Base-by-base conservation (phyloP, 37 sponge, comb jelly and placozoan genomes). In the Crambe crambe region DNA sequence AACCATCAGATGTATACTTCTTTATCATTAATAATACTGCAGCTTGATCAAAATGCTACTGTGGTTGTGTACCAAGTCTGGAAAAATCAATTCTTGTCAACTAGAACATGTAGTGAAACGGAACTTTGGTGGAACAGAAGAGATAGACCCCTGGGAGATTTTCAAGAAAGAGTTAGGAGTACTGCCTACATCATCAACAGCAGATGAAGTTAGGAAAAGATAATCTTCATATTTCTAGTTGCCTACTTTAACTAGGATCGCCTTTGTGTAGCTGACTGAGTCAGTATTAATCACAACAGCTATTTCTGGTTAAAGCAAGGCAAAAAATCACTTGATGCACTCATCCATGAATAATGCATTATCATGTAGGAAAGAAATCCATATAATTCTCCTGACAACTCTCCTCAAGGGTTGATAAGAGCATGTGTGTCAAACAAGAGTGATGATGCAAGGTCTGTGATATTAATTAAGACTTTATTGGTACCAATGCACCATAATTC, bases 81-180 rank as follows among this genome's bases (percentile, higher is more conserved):
- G 64, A 30, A 27, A 22, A 56, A 78, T 83, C 0, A 89, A 83
- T 25, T 57, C 62, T 70, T 42, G 44, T 15, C 84, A 89, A 66
- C 66, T 95, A 40, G 77, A 83, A 18, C 96, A 92, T 83, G 93
- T 94, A 36, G 70, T 95, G 17, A 68, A 59, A 23, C 59, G 96
- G 35, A 95, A 95, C 77, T 95, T 95, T 83, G 94, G 96, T 56
- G 96, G 96, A 72, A 27, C 79, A 37, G 77, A 81, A n/a, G 6
- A 30, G 40, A 10, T 56, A 74, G 12, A 0, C 37, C 1, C 75
- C 73, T 54, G 56, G 56, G 56, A 54, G 18, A 54, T 54, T 20
- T 54, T 54, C 18, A 54, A 54, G 56, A 10, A 54, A 54, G 10
- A 18, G 10, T 54, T 54, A 18, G 18, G 18, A 54, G 18, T 18